Conservation (phyloP, 1,140 invertebrate genomes). For the Bilobella aurantiaca region DNA sequence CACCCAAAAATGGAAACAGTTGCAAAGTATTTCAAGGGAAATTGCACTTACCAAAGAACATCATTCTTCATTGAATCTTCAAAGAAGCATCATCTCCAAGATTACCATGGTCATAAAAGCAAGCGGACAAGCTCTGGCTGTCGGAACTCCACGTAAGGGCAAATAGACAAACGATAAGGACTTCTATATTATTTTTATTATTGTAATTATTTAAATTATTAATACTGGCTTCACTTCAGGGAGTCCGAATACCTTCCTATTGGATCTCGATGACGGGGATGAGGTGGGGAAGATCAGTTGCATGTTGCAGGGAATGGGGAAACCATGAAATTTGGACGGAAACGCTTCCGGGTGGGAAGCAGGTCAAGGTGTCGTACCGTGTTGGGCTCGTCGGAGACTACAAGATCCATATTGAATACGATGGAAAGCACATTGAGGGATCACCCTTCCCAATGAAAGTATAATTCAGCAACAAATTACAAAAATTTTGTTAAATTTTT, state of each 20-base stretch:
- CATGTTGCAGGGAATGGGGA: neutral
- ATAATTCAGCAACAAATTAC: neutral
- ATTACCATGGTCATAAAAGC: neutral
- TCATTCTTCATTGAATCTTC: neutral
- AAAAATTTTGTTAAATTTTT: neutral
- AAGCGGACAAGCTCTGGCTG: slow-evolving; percentile 6
- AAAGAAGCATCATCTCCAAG: neutral
- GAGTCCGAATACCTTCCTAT: slow-evolving; percentile 4
- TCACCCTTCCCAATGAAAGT: neutral
- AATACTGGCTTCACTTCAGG: neutral
- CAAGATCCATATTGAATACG: slow-evolving; percentile 15
- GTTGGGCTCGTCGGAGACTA: slow-evolving; percentile 19
- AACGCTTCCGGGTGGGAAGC: slow-evolving; percentile 1
- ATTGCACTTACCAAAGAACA: too few relatives aligned
- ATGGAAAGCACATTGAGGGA: slow-evolving; percentile 18
- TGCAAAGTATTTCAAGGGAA: too few relatives aligned
- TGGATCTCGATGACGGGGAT: neutral
- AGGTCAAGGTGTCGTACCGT: slow-evolving; percentile 12
- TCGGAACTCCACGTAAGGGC: slow-evolving; percentile 1
- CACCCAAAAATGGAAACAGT: neutral
- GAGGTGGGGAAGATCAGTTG: slow-evolving; percentile 10
- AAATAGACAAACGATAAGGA: neutral
- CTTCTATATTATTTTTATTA: too few relatives aligned
- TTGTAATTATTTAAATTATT: neutral
- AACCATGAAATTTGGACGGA: slow-evolving; percentile 13